phyloP scores from a whole-genome alignment of 1,140 invertebrate genomes.

The Aphelinus atriplicis region DNA sequence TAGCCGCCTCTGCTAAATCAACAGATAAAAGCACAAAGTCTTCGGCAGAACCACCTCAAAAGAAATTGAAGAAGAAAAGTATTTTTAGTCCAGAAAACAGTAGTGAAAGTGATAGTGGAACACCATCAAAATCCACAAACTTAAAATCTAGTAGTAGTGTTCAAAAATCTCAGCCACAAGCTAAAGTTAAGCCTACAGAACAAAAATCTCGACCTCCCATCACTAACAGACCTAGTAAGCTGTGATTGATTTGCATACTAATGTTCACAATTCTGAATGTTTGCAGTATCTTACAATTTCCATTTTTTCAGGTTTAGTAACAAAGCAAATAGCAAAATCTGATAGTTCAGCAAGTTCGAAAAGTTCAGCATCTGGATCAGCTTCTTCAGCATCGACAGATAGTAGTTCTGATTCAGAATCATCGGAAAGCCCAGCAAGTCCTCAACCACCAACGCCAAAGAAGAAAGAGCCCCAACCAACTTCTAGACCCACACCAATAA shows the following conservation, averaged over 20 bases:
- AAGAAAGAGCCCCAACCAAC: slow-evolving; percentile 58
- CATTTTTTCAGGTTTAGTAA: slow-evolving; percentile 37
- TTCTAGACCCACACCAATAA: slow-evolving; percentile 42
- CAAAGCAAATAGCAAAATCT: slow-evolving; percentile 53
- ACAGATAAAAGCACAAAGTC: slow-evolving; percentile 58
- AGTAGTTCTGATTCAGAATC: slow-evolving; percentile 65
- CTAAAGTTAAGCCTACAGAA: slow-evolving; percentile 57
- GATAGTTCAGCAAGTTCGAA: slow-evolving; percentile 64
- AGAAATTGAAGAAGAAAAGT: slow-evolving; percentile 79
- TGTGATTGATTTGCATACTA: too few species aligned
- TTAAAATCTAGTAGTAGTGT: slow-evolving; percentile 48
- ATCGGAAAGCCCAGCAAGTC: slow-evolving; percentile 59
- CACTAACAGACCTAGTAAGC: slow-evolving; percentile 55
- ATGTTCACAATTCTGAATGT: background rate
- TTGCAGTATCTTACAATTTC: background rate
- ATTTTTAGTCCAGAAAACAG: slow-evolving; percentile 86
- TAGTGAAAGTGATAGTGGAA: slow-evolving; percentile 74
- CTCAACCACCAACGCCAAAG: slow-evolving; percentile 54
- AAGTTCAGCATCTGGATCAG: slow-evolving; percentile 58
- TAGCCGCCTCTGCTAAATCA: slow-evolving; percentile 45
- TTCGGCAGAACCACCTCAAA: slow-evolving; percentile 59
- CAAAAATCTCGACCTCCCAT: slow-evolving; percentile 51
- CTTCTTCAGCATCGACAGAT: slow-evolving; percentile 60
- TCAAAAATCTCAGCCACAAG: slow-evolving; percentile 51
- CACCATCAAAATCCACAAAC: slow-evolving; percentile 52